These are phyloP conservation scores for Drosophila flavopinicola DNA, from an alignment of 2,888 invertebrate species.

Conservation along the genomic window DNA sequence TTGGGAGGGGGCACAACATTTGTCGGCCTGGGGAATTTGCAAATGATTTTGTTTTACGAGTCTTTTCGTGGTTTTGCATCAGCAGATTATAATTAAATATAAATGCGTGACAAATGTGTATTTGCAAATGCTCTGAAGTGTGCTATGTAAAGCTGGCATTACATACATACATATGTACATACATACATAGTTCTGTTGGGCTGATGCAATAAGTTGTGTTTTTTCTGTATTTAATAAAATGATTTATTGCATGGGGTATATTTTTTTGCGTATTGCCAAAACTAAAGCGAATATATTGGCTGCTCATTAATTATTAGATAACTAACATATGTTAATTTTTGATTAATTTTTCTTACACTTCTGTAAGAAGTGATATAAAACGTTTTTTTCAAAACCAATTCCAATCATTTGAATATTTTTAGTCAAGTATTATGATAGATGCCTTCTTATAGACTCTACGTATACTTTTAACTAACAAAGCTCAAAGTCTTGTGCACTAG, in stretches of 20 bases:
- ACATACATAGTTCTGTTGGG: not conserved
- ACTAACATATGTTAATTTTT: no score
- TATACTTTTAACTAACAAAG: no score
- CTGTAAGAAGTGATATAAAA: no score
- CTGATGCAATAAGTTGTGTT: conserved; percentile 1
- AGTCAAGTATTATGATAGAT: no score
- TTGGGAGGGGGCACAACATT: conserved; percentile 32
- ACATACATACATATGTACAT: not conserved
- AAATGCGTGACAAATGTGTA: conserved; percentile 62
- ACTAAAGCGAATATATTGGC: not conserved
- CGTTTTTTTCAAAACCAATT: no score
- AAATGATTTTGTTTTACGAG: conserved; percentile 54
- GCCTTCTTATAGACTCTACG: no score
- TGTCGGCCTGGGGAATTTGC: conserved; percentile 17
- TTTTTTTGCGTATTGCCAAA: not conserved
- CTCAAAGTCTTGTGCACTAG: no score
- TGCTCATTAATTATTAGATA: no score
- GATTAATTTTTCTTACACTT: no score
- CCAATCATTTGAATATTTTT: no score
- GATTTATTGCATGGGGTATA: conserved; percentile 10
- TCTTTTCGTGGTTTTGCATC: conserved; percentile 36
- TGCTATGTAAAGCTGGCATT: no score
- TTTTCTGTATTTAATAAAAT: not conserved
- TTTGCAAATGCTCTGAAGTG: conserved; percentile 9
- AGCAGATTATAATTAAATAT: conserved; percentile 58